Percentiles rank a stretch among this genome's conserved stretches.
Evolutionary conservation across 2,113 vertebrate species (phyloP).

Genomic region (Grantiella picta): DNA sequence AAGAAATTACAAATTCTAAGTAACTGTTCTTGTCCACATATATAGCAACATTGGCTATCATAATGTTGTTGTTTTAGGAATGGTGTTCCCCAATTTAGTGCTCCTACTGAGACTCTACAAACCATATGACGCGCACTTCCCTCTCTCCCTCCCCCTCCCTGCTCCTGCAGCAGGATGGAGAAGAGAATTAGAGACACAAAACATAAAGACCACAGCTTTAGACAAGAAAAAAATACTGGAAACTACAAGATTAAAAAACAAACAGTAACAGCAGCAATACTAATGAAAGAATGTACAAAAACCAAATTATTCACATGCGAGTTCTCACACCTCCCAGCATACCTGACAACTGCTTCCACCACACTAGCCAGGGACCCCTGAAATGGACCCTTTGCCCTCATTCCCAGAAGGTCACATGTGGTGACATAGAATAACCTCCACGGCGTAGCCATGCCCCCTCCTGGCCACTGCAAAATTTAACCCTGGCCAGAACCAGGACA

Average conservation of each 20-base stretch:
- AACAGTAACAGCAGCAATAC: neutral
- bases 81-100: neutral
- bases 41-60: neutral
- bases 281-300: neutral
- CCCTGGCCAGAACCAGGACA: neutral
- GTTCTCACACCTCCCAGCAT: neutral
- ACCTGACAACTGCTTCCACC: neutral
- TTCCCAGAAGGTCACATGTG: neutral
- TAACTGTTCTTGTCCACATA: neutral
- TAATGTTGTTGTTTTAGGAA: neutral
- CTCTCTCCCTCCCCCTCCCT: neutral
- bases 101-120: neutral
- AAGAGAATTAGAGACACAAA: neutral
- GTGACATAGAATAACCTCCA: neutral
- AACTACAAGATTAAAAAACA: neutral
- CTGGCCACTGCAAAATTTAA: neutral
- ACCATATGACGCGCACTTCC: fast-evolving
- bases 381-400: neutral
- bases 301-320: fast-evolving
- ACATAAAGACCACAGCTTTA: neutral
- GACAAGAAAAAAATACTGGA: neutral
- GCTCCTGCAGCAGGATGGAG: neutral
- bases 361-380: too few species aligned
- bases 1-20: neutral
- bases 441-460: neutral